Conservation (phyloP, 2,888 invertebrate genomes). For the Blastobasis adustella region DNA sequence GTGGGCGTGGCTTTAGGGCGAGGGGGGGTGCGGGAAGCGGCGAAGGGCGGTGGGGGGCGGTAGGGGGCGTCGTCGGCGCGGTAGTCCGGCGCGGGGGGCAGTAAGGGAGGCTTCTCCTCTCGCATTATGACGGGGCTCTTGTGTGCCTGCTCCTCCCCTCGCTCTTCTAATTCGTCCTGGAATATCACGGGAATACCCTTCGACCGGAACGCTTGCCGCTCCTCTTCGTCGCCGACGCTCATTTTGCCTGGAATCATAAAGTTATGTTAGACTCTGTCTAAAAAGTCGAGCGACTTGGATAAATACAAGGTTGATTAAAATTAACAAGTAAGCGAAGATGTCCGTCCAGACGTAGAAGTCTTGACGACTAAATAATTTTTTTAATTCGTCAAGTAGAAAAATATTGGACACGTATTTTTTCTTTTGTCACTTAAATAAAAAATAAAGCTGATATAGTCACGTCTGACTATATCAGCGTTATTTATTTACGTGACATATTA, state of each 20-base stretch:
- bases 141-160: conserved; percentile 90
- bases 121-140: conserved; percentile 95
- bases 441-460: too few relatives aligned
- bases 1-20: conserved; percentile 91
- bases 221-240: conserved; percentile 84
- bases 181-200: conserved; percentile 96
- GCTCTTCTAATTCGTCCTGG: conserved; percentile 96
- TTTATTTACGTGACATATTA: too few relatives aligned
- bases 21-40: conserved; percentile 83
- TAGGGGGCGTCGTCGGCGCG: conserved; percentile 83
- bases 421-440: too few relatives aligned
- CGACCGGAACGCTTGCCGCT: conserved; percentile 87
- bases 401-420: too few relatives aligned
- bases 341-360: too few relatives aligned
- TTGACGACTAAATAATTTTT: too few relatives aligned
- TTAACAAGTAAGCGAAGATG: too few relatives aligned
- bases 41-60: conserved; percentile 92
- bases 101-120: conserved; percentile 94
- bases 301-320: too few relatives aligned
- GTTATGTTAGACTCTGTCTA: neutral
- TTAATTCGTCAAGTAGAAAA: too few relatives aligned
- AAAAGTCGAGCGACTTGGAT: too few relatives aligned
- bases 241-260: conserved; percentile 75
- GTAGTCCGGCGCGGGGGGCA: conserved; percentile 85
- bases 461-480: too few relatives aligned